Evolutionary conservation across 2,797 vertebrate genomes (phyloP), one percentile per base, ranked within the genome.

Genomic region (Champsocephalus esox): DNA sequence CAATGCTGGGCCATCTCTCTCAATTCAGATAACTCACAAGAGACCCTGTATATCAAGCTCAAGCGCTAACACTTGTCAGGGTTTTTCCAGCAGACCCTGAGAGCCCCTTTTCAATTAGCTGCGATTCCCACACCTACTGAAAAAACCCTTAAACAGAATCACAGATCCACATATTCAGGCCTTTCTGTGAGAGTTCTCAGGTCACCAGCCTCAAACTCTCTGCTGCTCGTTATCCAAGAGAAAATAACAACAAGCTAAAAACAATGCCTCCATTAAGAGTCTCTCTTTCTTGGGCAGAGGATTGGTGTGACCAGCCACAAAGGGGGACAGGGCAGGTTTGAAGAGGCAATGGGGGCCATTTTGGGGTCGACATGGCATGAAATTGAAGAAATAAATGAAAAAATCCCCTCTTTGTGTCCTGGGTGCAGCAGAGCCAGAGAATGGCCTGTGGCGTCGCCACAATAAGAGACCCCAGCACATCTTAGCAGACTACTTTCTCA

Each of bases 351-450:
- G 91, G 93, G 88, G 91, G 94, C 87, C 86, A 89, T 91, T 95
- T 92, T 90, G 81, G 84, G 90, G 82, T 91, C 87, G 92, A 91
- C 93, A 89, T 91, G 91, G 90, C 93, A 90, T 94, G 88, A 94
- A 95, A 93, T 92, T 82, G 92, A 97, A 97, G 96, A 96, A 97
- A 95, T 96, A 93, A 96, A 95, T 89, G 87, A 91, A 92, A 87
- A 95, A 94, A 92, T 90, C 85, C 93, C 91, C 72, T 91, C 95
- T 97, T 97, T 97, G 96, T 96, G 93, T 92, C 85, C 76, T 68
- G 74, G 89, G 90, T 88, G 93, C 95, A 94, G 91, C 80, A 80
- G 92, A 93, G 94, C 89, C 82, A 92, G 93, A 97, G 95, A 98
- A 98, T 96, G 92, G 88, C 90, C 88, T 79, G 81, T 88, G 86